Base-by-base conservation (phyloP, 64 coral and sea anemone species). In the Orbicella faveolata region DNA sequence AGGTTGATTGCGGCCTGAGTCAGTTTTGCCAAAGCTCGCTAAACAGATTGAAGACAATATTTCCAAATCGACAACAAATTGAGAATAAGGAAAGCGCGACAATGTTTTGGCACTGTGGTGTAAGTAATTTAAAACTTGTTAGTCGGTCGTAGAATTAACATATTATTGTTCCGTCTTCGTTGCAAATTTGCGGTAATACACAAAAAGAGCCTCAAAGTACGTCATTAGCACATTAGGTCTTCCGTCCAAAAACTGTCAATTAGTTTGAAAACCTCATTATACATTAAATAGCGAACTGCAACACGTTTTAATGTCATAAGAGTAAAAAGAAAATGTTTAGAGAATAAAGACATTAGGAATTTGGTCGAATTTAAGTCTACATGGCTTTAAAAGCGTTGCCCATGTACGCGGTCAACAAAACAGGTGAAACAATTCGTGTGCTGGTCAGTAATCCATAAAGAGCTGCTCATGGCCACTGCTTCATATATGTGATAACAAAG, bases 221-320 rank as follows among this genome's bases (percentile, higher is more conserved):
- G 25, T 26, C 48, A 79, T 79, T 55, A 79, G 23, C 52, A 18
- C 12, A 18, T 55, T 79, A 26, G 23, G 77, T 9, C 10, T 79
- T 79, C 23, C 25, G 52, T 34, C 36, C 74, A 37, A 30, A 76
- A 79, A 57, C 52, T 6, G 77, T 34, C 77, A 79, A 79, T 79
- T 79, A 57, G 9, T 54, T 78, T 79, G 39, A 79, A 79, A 79
- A 79, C 48, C 21, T 79, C 77, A 44, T 51, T 44, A 77, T 77
- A 9, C 19, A 20, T 18, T 77, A 77, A 77, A 51, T 79, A n/a
- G 48, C 57, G 23, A 57, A 79, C 76, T 53, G 76, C 76, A 19
- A 48, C 76, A 11, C 15, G 51, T 55, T 13, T 52, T 57, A 57
- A 26, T 54, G 25, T 14, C 51, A 59, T 30, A 57, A 79, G 14